Base-by-base conservation (phyloP, 2,888 invertebrate species). In the Thumatha senex region DNA sequence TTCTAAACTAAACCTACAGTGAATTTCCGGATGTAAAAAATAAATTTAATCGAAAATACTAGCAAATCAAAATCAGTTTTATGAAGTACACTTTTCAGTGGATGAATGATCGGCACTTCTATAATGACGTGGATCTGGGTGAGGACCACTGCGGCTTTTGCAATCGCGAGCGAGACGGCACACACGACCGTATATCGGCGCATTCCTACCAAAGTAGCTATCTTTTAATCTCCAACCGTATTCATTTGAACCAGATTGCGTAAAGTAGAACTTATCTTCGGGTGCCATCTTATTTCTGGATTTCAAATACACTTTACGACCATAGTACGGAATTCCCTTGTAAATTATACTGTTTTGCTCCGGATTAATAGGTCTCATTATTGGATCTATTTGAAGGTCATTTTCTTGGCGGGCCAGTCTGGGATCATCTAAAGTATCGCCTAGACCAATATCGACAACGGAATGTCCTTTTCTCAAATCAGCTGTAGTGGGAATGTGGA, bases 211-310 rank as follows among this genome's bases (percentile, higher is more conserved):
- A 38, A 80, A 78, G 45, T 29, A 65, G 44, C 80, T 80, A 14
- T 82, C 82, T 0, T 54, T 55, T 30, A 78, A 36, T 36, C 82
- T 67, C 80, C 80, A 83, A 0, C 83, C 83, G 30, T 72, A 80
- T 7, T 56, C 63, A 76, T 74, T 76, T 0, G 65, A 72, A 46
- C 42, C 57, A 10, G 63, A 55, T 56, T 77, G 74, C 13, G 38
- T 58, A 42, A 79, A 79, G 45, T 83, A 82, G 48, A 69, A 83
- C 53, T 74, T 80, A 7, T 73, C 51, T 47, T 82, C 82, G 0
- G 81, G 81, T 12, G 54, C 12, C 3, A 70, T 70, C 46, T 62
- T 67, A 46, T 48, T 53, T 45, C 82, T 68, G 8, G 43, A 61
- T 46, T 73, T 74, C 47, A 82, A 58, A 58, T 83, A 83, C 2